phyloP scores from a whole-genome alignment of 1,140 invertebrate species.

The Muscidifurax raptorellus region DNA sequence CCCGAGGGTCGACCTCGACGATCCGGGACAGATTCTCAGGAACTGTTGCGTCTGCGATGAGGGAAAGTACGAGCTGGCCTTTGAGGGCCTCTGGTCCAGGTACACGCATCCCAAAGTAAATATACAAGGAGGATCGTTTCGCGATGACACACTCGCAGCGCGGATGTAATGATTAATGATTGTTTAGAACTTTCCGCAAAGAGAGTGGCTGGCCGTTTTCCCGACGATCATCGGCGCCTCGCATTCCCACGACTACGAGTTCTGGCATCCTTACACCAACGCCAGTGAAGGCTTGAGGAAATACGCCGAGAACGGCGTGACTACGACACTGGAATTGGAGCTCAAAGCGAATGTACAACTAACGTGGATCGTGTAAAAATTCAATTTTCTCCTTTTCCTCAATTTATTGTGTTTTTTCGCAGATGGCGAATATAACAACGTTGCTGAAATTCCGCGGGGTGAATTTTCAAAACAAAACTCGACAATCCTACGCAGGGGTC shows the following conservation, averaged over 20 bases:
- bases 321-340: constrained; percentile 92
- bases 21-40: constrained; percentile 83
- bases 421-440: constrained; percentile 74
- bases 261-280: constrained; percentile 92
- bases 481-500: constrained; percentile 94
- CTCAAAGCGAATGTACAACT: constrained; percentile 88
- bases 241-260: constrained; percentile 91
- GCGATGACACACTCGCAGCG: neutral
- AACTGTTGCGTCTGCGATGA: constrained; percentile 95
- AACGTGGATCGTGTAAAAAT: neutral
- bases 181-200: constrained; percentile 91
- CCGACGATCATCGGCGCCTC: constrained; percentile 98
- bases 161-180: no score
- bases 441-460: constrained; percentile 98
- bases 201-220: constrained; percentile 93
- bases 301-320: constrained; percentile 94
- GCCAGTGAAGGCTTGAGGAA: constrained; percentile 92
- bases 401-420: no score
- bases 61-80: constrained; percentile 94
- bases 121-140: neutral
- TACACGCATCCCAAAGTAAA: constrained; percentile 94
- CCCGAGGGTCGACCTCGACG: constrained; percentile 78
- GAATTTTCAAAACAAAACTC: constrained; percentile 94
- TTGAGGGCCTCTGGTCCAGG: constrained; percentile 97
- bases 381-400: no score